Evolutionary conservation across 2,888 invertebrate species (phyloP).

Genomic region (Endotricha flammealis): DNA sequence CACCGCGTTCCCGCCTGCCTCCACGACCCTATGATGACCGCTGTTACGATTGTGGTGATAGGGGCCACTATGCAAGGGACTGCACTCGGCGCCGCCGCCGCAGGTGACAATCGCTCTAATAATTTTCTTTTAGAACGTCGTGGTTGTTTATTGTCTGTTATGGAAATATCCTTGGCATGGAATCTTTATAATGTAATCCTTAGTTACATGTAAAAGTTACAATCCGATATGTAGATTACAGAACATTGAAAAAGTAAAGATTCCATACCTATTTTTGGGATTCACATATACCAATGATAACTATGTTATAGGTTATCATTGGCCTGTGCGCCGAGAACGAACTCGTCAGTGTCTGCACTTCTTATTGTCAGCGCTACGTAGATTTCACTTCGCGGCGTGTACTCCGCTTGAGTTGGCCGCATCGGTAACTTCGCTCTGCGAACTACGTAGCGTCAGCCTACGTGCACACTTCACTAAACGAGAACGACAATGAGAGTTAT

Average conservation of each 20-base stretch:
- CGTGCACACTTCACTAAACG: conserved; percentile 69
- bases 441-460: conserved; percentile 72
- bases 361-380: conserved; percentile 78
- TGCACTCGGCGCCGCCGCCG: conserved; percentile 86
- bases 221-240: too few relatives aligned
- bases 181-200: conserved; percentile 35
- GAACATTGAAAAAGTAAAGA: conserved; percentile 33
- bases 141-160: conserved; percentile 19
- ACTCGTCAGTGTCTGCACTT: conserved; percentile 76
- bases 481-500: conserved; percentile 67
- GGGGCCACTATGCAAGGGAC: conserved; percentile 95
- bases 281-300: conserved; percentile 76
- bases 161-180: conserved; percentile 37
- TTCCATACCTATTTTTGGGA: conserved; percentile 58
- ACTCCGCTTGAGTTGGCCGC: conserved; percentile 69
- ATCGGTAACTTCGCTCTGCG: conserved; percentile 70
- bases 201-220: not conserved
- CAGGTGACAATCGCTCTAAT: conserved; percentile 46
- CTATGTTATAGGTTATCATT: conserved; percentile 79
- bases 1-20: conserved; percentile 79
- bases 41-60: conserved; percentile 96
- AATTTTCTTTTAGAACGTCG: conserved; percentile 12
- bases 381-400: conserved; percentile 73
- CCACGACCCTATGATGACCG: conserved; percentile 94
- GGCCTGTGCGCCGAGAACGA: conserved; percentile 77